A percentile compares a stretch with the other conserved stretches of the same genome.
These are phyloP conservation scores for Mycetomoellerius zeteki DNA, from an alignment of 1,140 invertebrate genomes.

Conservation along the genomic window DNA sequence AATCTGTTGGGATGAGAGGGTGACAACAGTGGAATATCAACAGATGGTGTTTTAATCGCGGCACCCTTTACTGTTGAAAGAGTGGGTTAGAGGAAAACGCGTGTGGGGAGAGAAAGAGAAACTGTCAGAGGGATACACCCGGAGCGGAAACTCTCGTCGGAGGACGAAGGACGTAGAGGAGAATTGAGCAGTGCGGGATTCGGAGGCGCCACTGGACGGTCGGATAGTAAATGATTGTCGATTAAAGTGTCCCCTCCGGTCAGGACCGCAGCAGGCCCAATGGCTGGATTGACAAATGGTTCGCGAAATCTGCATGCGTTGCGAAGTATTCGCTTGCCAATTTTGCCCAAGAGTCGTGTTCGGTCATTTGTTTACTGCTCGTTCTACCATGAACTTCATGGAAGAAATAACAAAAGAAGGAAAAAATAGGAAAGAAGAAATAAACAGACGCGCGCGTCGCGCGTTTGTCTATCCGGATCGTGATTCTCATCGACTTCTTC, in stretches of 20 bases:
- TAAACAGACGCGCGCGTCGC: slow-evolving; percentile 30
- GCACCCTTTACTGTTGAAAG: slow-evolving; percentile 64
- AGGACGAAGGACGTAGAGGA: slow-evolving; percentile 56
- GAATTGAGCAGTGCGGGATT: slow-evolving; percentile 42
- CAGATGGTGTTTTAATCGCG: slow-evolving; percentile 81
- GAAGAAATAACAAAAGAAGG: slow-evolving; percentile 67
- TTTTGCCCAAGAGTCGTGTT: slow-evolving; percentile 70
- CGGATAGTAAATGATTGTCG: slow-evolving; percentile 84
- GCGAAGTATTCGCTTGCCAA: slow-evolving; percentile 76
- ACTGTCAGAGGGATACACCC: slow-evolving; percentile 33
- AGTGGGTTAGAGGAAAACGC: slow-evolving; percentile 28
- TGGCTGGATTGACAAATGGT: slow-evolving; percentile 83
- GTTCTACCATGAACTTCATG: slow-evolving; percentile 68
- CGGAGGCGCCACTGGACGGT: slow-evolving; percentile 45
- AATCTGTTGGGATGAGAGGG: background rate
- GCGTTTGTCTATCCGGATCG: slow-evolving; percentile 43
- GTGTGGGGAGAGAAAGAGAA: slow-evolving; percentile 43
- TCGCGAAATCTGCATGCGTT: slow-evolving; percentile 84
- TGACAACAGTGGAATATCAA: slow-evolving; percentile 74
- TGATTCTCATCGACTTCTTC: slow-evolving; percentile 41
- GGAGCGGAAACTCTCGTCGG: background rate
- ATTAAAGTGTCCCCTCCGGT: slow-evolving; percentile 82
- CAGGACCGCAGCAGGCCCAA: slow-evolving; percentile 54
- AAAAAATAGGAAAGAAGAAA: slow-evolving; percentile 38
- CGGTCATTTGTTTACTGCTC: slow-evolving; percentile 74